These are phyloP conservation scores for Lethocerus indicus DNA, from an alignment of 1,140 invertebrate genomes.

Conservation along the genomic window DNA sequence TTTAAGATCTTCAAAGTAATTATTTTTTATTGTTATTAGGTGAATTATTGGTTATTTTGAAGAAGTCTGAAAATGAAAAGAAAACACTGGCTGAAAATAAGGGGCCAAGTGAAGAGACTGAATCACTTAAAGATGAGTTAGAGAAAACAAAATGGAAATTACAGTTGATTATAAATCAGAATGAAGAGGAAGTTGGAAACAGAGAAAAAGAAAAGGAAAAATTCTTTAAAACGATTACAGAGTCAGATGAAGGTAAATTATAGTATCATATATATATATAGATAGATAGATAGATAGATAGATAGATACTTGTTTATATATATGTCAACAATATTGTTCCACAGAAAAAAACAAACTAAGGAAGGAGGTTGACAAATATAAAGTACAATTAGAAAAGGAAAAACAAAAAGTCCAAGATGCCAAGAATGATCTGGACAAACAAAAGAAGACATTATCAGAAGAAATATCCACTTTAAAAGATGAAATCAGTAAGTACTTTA, in stretches of 20 bases:
- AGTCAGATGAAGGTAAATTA: slow-evolving; percentile 14
- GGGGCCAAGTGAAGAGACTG: slow-evolving; percentile 17
- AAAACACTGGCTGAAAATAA: slow-evolving; percentile 15
- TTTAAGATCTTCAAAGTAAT: background rate
- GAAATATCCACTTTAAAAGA: slow-evolving; percentile 32
- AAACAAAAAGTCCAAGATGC: slow-evolving; percentile 16
- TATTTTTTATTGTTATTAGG: slow-evolving; percentile 24
- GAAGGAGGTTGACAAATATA: slow-evolving; percentile 13
- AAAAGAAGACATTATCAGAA: slow-evolving; percentile 24
- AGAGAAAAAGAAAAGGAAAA: slow-evolving; percentile 28
- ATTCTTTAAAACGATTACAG: slow-evolving; percentile 20
- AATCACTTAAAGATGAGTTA: slow-evolving; percentile 22
- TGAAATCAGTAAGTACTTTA: slow-evolving; percentile 18
- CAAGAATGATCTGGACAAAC: slow-evolving; percentile 24
- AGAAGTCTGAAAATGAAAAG: slow-evolving; percentile 30
- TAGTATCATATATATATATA: background rate
- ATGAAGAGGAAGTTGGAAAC: slow-evolving; percentile 30
- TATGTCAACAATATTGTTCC: slow-evolving; percentile 1
- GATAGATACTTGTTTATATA: background rate
- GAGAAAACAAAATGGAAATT: slow-evolving; percentile 29
- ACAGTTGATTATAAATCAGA: slow-evolving; percentile 27
- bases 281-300: background rate
- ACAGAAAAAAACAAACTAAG: slow-evolving; percentile 17
- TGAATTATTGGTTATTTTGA: slow-evolving; percentile 41
- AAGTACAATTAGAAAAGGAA: slow-evolving; percentile 16